Evolutionary conservation across 1,140 invertebrate species (phyloP).

Genomic region (Centruroides sculpturatus): DNA sequence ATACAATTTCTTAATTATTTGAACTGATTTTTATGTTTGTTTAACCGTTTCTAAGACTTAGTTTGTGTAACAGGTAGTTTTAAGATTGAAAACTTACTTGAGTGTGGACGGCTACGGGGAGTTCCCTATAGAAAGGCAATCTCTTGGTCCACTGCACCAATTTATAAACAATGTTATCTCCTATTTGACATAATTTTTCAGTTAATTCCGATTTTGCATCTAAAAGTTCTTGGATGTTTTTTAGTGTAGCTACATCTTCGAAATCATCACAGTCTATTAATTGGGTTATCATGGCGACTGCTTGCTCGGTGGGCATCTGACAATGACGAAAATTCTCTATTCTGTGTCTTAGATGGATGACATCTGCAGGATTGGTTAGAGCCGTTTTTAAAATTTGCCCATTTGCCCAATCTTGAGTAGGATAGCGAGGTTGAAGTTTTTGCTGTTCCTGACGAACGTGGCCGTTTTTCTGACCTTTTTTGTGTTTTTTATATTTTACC

Average conservation of each 20-base stretch:
- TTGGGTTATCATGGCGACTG: slow-evolving; percentile 9
- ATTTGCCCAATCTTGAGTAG: slow-evolving; percentile 13
- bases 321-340: slow-evolving; percentile 68
- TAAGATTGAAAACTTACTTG: slow-evolving; percentile 16
- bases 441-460: slow-evolving; percentile 8
- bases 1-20: too few relatives aligned
- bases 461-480: slow-evolving; percentile 47
- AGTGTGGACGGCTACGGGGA: slow-evolving; percentile 63
- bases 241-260: slow-evolving; percentile 78
- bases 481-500: slow-evolving; percentile 97
- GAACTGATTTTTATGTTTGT: too few relatives aligned
- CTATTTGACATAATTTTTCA: slow-evolving; percentile 12
- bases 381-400: slow-evolving; percentile 87
- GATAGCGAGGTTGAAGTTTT: not conserved
- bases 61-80: not conserved
- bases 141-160: slow-evolving; percentile 96
- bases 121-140: slow-evolving; percentile 87
- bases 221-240: slow-evolving; percentile 19
- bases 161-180: slow-evolving; percentile 65
- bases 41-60: too few relatives aligned
- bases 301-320: slow-evolving; percentile 25
- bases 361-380: slow-evolving; percentile 81
- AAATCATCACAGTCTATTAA: slow-evolving; percentile 89
- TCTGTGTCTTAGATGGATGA: slow-evolving; percentile 69
- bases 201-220: slow-evolving; percentile 7